A percentile compares a stretch with the other conserved stretches of the same genome.
phyloP scores from a whole-genome alignment of 2,113 vertebrate genomes.

The Erinaceus europaeus region DNA sequence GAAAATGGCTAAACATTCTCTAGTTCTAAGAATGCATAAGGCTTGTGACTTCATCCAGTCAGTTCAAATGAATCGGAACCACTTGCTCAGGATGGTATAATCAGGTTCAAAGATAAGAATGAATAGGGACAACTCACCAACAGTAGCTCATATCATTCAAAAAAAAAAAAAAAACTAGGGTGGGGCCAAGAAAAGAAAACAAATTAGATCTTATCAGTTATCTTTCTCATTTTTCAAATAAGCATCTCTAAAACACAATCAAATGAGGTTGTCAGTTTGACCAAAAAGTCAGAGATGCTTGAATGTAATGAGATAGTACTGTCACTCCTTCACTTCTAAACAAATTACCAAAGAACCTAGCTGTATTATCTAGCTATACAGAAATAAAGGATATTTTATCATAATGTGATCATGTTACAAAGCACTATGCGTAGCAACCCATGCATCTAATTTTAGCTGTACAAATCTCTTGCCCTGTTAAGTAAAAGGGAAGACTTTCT shows the following conservation, averaged over 20 bases:
- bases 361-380: constrained; percentile 59
- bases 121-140: neutral
- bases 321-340: constrained; percentile 50
- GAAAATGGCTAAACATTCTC: neutral
- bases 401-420: constrained; percentile 69
- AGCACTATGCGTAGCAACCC: constrained; percentile 61
- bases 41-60: constrained; percentile 39
- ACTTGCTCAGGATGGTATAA: neutral
- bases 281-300: constrained; percentile 52
- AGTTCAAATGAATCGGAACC: constrained; percentile 29
- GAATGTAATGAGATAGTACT: constrained; percentile 18
- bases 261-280: constrained; percentile 40
- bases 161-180: too few relatives aligned
- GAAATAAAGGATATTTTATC: constrained; percentile 69
- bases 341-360: constrained; percentile 57
- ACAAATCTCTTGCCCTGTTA: constrained; percentile 66
- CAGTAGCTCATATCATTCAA: neutral
- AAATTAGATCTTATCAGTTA: constrained; percentile 8
- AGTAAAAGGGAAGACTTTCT: constrained; percentile 55
- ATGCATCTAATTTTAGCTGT: constrained; percentile 70
- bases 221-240: constrained; percentile 32
- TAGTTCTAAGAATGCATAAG: neutral
- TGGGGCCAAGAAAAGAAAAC: constrained; percentile 8
- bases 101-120: neutral
- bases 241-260: constrained; percentile 29